Base-by-base conservation (phyloP, 2,888 invertebrate genomes). In the Melangyna quadrimaculata region DNA sequence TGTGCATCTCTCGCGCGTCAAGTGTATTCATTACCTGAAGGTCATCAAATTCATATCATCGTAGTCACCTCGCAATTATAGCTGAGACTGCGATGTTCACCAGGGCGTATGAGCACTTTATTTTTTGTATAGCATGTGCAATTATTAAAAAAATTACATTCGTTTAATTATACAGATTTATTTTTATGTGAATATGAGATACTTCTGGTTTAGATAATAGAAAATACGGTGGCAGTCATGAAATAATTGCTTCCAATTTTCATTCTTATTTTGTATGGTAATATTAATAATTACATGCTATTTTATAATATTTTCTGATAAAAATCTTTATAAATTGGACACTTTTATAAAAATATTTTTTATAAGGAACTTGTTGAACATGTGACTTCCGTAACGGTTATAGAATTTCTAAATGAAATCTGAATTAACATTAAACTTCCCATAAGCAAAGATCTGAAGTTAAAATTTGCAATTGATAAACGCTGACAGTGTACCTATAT, bases 81-180 rank as follows among this genome's bases (percentile, higher is more conserved):
- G n/a, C 14, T 7, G 0, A 27, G 14, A 12, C 7, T 43, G 14
- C n/a, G 22, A 32, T 29, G 61, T 57, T 22, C 78, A 78, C 78
- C 59, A 22, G 22, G 72, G 78, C 65, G 72, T 78, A 72, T 78
- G 72, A 8, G 63, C 10, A 48, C 10, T 78, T 57, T 71, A n/a
- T 72, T 72, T 55, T 10, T 8, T 5, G 1, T 12, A 5, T n/a
- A n/a, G n/a, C 57, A 24, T 29, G 17, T 10, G 19, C 45, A 45
- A 45, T 63, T 59, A 70, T 72, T 57, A 32, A 14, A 72, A n/a
- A 72, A 17, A 78, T 72, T 78, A 48, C 72, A 75, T 57, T 57
- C 57, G 37, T 37, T 78, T 59, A 78, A 78, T 72, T 67, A 72
- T 19, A 29, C 37, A 14, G 63, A 55, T 53, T 59, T 59, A 51